These are phyloP conservation scores for Lepilemur ruficaudatus DNA, from an alignment of 2,797 vertebrate species.

Conservation along the genomic window DNA sequence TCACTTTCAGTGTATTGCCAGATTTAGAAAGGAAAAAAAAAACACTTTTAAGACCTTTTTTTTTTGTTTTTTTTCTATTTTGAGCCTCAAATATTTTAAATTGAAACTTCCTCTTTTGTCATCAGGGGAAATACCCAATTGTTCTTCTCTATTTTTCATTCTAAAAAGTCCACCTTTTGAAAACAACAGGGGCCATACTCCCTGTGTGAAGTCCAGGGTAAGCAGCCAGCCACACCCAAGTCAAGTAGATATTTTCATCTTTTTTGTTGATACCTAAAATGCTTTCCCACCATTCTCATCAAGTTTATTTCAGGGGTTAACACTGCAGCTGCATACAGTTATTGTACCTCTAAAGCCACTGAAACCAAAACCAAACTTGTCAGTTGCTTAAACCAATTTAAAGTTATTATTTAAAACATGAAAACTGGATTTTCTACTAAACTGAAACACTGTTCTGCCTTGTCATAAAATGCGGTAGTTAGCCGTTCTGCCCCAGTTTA, in stretches of 20 bases:
- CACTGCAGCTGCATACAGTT: not conserved
- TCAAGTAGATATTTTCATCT: conserved; percentile 63
- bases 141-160: conserved; percentile 64
- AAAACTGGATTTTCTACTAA: not conserved
- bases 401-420: conserved; percentile 59
- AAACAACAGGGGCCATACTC: conserved; percentile 48
- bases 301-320: not conserved
- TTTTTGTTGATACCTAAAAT: conserved; percentile 47
- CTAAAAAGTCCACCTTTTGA: conserved; percentile 74
- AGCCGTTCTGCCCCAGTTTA: not conserved
- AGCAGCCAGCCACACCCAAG: conserved; percentile 59
- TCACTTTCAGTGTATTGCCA: conserved; percentile 69
- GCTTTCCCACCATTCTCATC: not conserved
- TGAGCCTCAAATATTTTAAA: conserved; percentile 52
- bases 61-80: conserved; percentile 59
- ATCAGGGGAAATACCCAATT: conserved; percentile 64
- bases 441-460: not conserved
- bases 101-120: conserved; percentile 63
- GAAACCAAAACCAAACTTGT: conserved; percentile 4
- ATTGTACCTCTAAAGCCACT: not conserved
- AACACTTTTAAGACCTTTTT: conserved; percentile 56
- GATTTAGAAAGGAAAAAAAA: conserved; percentile 64
- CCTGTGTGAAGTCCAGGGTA: not conserved
- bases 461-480: not conserved
- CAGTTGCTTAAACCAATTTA: not conserved